Evolutionary conservation across 2,888 invertebrate species (phyloP), one percentile per base, ranked within the genome.

Genomic region (Gerosis bhagava): DNA sequence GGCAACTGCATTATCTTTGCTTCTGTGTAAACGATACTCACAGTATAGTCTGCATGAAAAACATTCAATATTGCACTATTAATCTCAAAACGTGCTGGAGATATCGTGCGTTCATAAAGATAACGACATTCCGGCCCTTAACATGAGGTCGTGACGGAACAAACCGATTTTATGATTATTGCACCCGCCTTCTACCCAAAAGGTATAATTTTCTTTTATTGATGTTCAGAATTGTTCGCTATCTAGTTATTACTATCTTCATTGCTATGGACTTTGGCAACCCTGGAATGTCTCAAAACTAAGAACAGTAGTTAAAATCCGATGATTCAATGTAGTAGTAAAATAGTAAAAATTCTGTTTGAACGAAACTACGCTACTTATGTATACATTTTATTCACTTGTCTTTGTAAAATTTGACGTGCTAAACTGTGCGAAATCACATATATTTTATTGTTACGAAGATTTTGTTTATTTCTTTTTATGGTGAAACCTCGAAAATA

Each of bases 201-300:
- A 36, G 36, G 36, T 44, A 44, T 36, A 44, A 44, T 44, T 36
- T 36, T 44, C 44, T 44, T 44, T 44, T 44, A 44, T 44, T 44
- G 22, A 36, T 36, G 28, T 31, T 36, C 11, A 36, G 36, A 44
- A 44, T 36, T 29, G 44, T 36, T 22, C 35, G 28, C 15, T 44
- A 36, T 44, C 44, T 29, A 16, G 29, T n/a, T n/a, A n/a, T n/a
- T n/a, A n/a, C 34, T 36, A 36, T 44, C 44, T 36, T 21, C 26
- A 29, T 44, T 28, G 36, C 44, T 22, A 28, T 10, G 29, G 44
- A 19, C 22, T 36, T 29, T 44, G 29, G 44, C 36, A 44, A 29
- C 11, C 28, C 28, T 29, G 29, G 34, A 35, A 43, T 26, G 21
- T 39, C 28, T 28, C 3, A 25, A 13, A 25, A 11, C 12, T 34